Evolutionary conservation across 2,797 vertebrate species (phyloP).

Genomic region (Spea hammondii): DNA sequence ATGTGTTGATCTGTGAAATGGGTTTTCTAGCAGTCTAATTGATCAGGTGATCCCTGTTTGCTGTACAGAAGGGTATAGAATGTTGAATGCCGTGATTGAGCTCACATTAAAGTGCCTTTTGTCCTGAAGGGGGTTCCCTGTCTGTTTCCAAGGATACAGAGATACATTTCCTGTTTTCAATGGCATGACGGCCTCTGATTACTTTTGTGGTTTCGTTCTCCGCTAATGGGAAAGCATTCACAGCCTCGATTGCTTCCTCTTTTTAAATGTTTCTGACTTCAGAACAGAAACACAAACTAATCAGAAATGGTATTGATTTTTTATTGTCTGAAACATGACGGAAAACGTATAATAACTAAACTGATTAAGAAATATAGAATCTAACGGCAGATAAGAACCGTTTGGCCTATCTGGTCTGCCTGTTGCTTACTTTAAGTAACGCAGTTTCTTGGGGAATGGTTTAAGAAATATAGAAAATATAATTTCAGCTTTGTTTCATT

Average conservation of each 20-base stretch:
- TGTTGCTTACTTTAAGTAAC: no score
- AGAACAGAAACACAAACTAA: slow-evolving; percentile 23
- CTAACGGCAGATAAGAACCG: no score
- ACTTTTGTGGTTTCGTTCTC: slow-evolving; percentile 68
- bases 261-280: slow-evolving; percentile 26
- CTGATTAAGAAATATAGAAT: no score
- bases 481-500: no score
- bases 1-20: slow-evolving; percentile 26
- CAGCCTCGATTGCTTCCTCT: slow-evolving; percentile 64
- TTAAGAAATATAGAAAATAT: no score
- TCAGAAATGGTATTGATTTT: slow-evolving; percentile 20
- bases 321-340: no score
- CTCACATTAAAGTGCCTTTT: slow-evolving; percentile 60
- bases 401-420: no score
- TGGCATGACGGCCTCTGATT: slow-evolving; percentile 65
- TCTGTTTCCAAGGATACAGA: slow-evolving; percentile 66
- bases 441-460: no score
- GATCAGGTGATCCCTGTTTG: slow-evolving; percentile 59
- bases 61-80: slow-evolving; percentile 41
- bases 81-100: slow-evolving; percentile 59
- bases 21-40: slow-evolving; percentile 54
- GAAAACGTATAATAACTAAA: no score
- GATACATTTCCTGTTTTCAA: slow-evolving; percentile 68
- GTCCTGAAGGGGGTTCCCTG: slow-evolving; percentile 66
- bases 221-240: slow-evolving; percentile 63